These are phyloP conservation scores for Amphiduros pacificus DNA, from an alignment of 2,888 invertebrate species.

Conservation along the genomic window DNA sequence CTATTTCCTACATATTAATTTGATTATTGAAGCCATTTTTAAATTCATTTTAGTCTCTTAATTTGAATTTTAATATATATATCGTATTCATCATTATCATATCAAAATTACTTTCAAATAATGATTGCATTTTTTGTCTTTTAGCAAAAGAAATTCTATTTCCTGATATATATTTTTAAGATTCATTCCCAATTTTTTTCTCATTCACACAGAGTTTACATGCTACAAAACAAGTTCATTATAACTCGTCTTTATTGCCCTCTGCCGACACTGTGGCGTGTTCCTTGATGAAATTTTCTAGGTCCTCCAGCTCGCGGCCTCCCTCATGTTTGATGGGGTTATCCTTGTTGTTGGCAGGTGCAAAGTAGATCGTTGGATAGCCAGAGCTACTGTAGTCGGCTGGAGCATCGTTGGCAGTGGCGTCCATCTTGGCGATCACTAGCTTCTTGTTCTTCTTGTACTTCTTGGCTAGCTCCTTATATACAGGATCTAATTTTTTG, in stretches of 20 bases:
- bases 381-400: constrained; percentile 57
- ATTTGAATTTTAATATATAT: no score
- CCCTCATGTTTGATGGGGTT: constrained; percentile 58
- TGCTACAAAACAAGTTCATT: no score
- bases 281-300: constrained; percentile 52
- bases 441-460: constrained; percentile 49
- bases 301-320: constrained; percentile 49
- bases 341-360: constrained; percentile 54
- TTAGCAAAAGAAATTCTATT: no score
- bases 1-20: no score
- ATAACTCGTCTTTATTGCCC: constrained; percentile 47
- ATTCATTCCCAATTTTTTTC: no score
- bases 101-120: no score
- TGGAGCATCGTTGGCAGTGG: constrained; percentile 63
- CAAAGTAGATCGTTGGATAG: constrained; percentile 64
- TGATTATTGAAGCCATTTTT: no score
- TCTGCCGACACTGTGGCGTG: constrained; percentile 44
- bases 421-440: constrained; percentile 58
- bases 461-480: constrained; percentile 58
- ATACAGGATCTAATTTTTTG: constrained; percentile 63
- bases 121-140: no score
- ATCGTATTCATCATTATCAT: no score
- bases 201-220: no score
- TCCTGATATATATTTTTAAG: no score
- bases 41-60: no score